Evolutionary conservation across 1,140 invertebrate species (phyloP).

Genomic region (Phenacoccus solenopsis): DNA sequence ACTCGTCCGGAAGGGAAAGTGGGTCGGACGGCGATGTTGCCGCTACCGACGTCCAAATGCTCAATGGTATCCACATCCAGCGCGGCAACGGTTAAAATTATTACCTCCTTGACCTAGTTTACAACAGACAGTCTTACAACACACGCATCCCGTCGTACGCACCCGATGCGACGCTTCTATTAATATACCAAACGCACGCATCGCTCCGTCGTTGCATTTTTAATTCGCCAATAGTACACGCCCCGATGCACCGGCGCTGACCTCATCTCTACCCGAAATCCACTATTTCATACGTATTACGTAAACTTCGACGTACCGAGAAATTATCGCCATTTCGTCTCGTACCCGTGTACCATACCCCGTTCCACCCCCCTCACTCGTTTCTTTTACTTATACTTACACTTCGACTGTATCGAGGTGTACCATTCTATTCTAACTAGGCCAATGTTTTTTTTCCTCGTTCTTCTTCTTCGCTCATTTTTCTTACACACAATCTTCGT

Average conservation of each 20-base stretch:
- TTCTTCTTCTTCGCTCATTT: too few species aligned
- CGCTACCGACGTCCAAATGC: conserved; percentile 1
- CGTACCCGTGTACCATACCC: too few species aligned
- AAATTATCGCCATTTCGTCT: background rate
- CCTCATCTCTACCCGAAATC: background rate
- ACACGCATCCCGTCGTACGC: conserved; percentile 13
- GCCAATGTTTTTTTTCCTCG: background rate
- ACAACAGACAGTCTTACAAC: conserved; percentile 17
- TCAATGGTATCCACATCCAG: conserved; percentile 15
- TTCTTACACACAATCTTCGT: background rate
- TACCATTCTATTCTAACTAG: background rate
- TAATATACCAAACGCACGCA: too few species aligned
- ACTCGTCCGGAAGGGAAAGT: conserved; percentile 15
- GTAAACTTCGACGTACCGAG: background rate
- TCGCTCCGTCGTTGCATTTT: background rate
- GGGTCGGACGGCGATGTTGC: conserved; percentile 16
- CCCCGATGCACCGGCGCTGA: background rate
- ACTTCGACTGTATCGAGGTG: too few species aligned
- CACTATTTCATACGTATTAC: background rate
- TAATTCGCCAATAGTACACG: too few species aligned
- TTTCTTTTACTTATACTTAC: too few species aligned
- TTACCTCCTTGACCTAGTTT: conserved; percentile 17
- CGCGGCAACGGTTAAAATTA: conserved; percentile 14
- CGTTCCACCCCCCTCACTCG: too few species aligned
- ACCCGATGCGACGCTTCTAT: too few species aligned